A percentile compares a stretch with the other conserved stretches of the same genome.
Conservation (phyloP, 2,888 invertebrate species). For the Gnatocerus cornutus region DNA sequence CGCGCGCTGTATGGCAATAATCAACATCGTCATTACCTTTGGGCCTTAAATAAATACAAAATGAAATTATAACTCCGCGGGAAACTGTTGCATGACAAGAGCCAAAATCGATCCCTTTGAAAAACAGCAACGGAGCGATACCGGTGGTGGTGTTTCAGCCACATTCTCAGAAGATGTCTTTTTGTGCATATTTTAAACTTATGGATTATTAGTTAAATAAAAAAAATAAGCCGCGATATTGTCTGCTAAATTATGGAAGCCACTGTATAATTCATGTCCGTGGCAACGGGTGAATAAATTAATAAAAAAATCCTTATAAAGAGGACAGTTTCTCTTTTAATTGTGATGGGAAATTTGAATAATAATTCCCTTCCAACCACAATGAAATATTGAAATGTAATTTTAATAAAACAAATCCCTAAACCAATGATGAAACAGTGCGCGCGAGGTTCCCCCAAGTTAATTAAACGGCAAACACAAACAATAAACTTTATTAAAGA, state of each 20-base stretch:
- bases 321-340: constrained; percentile 15
- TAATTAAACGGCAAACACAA: constrained; percentile 41
- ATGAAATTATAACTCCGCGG: constrained; percentile 1
- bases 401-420: constrained; percentile 37
- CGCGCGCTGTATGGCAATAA: constrained; percentile 31
- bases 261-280: constrained; percentile 13
- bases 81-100: neutral
- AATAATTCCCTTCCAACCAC: constrained; percentile 14
- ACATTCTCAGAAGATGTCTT: no score
- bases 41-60: constrained; percentile 26
- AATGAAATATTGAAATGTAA: constrained; percentile 31
- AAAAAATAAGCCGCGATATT: neutral
- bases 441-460: constrained; percentile 14
- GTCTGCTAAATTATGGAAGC: constrained; percentile 12
- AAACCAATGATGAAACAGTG: constrained; percentile 20
- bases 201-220: no score
- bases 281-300: constrained; percentile 19
- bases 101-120: no score
- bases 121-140: no score
- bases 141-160: no score
- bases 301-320: constrained; percentile 7
- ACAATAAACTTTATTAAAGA: constrained; percentile 24
- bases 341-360: constrained; percentile 20
- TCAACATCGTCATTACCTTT: constrained; percentile 35
- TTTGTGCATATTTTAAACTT: no score